Evolutionary conservation across 2,888 invertebrate genomes (phyloP), one percentile per base, ranked within the genome.

Genomic region (Drepana falcataria): DNA sequence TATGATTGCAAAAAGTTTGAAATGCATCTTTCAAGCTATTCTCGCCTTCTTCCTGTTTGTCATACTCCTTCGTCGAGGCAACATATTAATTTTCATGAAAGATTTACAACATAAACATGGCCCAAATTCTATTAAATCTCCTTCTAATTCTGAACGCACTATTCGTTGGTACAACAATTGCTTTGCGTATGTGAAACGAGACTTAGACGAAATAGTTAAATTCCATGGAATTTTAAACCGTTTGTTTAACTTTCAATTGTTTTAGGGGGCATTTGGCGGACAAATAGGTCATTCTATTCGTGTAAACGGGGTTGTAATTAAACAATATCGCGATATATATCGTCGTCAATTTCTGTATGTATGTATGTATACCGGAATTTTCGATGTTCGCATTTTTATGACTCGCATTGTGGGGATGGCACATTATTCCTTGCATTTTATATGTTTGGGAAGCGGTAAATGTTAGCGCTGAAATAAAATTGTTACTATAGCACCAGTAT

Each of bases 11-110:
- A 21, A 21, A 21, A 21, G 21, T 21, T 21, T 21, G 21, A 21
- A 21, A 21, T 21, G 21, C 37, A 37, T 4, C 37, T 37, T 37
- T 37, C 7, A 33, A 35, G 1, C 5, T 49, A 40, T 49, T 35
- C 35, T 33, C 48, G 4, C 5, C 34, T 21, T 33, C 33, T 33
- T 48, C 33, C 33, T 2, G 34, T 48, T 48, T 49, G 49, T 40
- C 49, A 49, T 49, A 49, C 37, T 49, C 21, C 35, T 35, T 49
- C 37, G 40, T 49, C 49, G 49, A 49, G 37, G 5, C 33, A 33
- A 49, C 6, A 51, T 40, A 40, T 51, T 51, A 37, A 40, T 51
- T 51, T 51, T 51, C 51, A 33, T 51, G 9, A 40, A 41, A 41
- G 40, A 41, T 40, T 51, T 51, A 40, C 41, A 34, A 34, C 34